These are phyloP conservation scores for Epinephelus moara DNA, from an alignment of 2,113 vertebrate species.

Conservation along the genomic window DNA sequence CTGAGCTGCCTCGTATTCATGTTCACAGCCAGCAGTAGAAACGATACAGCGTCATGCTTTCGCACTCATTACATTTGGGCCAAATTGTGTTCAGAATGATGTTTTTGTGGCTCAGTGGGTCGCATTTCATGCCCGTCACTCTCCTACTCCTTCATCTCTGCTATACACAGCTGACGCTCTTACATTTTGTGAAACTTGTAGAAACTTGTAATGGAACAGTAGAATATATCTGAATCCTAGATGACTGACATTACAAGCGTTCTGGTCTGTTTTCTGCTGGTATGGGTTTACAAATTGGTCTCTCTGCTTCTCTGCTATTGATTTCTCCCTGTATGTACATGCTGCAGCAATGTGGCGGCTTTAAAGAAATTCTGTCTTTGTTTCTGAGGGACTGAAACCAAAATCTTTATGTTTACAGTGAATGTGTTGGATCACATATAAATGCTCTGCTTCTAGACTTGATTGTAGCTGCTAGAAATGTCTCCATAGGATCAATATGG, in stretches of 20 bases:
- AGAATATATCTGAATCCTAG: constrained; percentile 2
- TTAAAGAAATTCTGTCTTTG: neutral
- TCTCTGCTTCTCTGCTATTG: constrained; percentile 18
- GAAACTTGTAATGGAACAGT: constrained; percentile 4
- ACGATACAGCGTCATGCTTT: constrained; percentile 8
- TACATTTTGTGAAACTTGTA: neutral
- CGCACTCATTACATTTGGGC: constrained; percentile 20
- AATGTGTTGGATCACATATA: neutral
- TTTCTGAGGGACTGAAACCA: neutral
- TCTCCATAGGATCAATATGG: neutral
- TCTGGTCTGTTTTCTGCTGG: constrained; percentile 19
- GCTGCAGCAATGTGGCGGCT: neutral
- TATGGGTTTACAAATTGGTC: constrained; percentile 24
- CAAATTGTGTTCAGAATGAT: constrained; percentile 28
- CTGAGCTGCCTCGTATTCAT: neutral
- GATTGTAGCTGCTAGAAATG: neutral
- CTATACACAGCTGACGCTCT: constrained; percentile 4
- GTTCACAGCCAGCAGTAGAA: neutral
- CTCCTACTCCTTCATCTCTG: neutral
- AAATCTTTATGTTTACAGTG: neutral
- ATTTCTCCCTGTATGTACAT: neutral
- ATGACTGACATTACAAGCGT: neutral
- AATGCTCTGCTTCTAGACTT: neutral
- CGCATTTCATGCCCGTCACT: constrained; percentile 19
- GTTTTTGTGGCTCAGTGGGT: constrained; percentile 34